A percentile compares a stretch with the other conserved stretches of the same genome.
phyloP scores from a whole-genome alignment of 2,888 invertebrate species.

The Uropetala carovei region DNA sequence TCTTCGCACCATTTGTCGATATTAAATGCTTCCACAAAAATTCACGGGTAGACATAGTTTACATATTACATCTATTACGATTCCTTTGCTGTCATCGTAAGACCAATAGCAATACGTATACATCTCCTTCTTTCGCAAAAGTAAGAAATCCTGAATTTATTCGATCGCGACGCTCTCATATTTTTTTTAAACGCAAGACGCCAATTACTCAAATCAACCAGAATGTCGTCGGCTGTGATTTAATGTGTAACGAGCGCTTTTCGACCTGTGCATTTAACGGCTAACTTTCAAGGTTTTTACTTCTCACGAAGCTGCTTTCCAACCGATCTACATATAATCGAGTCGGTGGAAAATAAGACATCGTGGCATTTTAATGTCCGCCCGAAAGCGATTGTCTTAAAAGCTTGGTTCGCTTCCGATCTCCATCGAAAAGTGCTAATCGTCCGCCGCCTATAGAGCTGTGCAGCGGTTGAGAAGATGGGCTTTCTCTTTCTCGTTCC shows the following conservation, averaged over 20 bases:
- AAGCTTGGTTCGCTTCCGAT: neutral
- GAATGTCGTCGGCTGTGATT: neutral
- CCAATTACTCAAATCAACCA: neutral
- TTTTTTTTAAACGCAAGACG: neutral
- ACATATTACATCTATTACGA: no score
- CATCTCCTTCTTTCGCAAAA: no score
- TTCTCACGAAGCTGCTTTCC: neutral
- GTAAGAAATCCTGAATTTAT: no score
- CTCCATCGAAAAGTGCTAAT: neutral
- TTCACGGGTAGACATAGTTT: no score
- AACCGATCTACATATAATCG: neutral
- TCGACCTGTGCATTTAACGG: neutral
- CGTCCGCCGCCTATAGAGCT: neutral
- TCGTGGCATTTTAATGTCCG: neutral
- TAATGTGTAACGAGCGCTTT: neutral
- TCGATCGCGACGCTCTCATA: no score
- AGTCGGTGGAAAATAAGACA: neutral
- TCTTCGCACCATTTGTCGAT: no score
- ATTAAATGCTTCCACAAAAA: no score
- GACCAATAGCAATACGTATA: no score
- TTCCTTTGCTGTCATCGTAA: no score
- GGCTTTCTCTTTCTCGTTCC: neutral
- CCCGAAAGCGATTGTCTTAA: neutral
- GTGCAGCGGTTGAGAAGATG: neutral
- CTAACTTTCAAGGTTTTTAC: neutral